These are phyloP conservation scores for Acrocera orbiculus DNA, from an alignment of 2,888 invertebrate genomes.

Conservation along the genomic window DNA sequence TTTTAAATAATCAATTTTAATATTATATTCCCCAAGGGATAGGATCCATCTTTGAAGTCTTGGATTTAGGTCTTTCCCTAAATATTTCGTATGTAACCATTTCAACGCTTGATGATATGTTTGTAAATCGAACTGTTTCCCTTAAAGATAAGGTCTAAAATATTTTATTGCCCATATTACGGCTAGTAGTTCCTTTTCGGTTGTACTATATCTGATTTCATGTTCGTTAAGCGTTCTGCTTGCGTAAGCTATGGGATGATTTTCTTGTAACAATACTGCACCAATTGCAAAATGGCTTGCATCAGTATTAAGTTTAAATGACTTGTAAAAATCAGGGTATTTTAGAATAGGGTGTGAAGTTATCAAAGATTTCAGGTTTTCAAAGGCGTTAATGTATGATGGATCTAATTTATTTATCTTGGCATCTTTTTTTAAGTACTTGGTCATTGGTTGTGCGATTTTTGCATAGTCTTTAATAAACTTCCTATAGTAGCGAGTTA, in stretches of 20 bases:
- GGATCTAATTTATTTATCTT: no score
- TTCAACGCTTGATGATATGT: constrained; percentile 13
- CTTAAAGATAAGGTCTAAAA: constrained; percentile 22
- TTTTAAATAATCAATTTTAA: constrained; percentile 1
- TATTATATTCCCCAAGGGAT: constrained; percentile 1
- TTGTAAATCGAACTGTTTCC: constrained; percentile 13
- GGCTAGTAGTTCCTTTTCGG: constrained; percentile 20
- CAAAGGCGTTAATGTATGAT: constrained; percentile 1
- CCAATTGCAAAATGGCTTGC: neutral
- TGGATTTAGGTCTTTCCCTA: constrained; percentile 2
- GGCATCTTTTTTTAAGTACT: no score
- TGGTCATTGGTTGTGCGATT: no score
- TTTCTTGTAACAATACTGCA: constrained; percentile 13
- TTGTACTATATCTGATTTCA: constrained; percentile 14
- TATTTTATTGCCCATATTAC: constrained; percentile 20
- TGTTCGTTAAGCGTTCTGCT: constrained; percentile 8
- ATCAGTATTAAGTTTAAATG: constrained; percentile 3
- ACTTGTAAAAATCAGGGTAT: constrained; percentile 2
- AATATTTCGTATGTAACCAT: constrained; percentile 8
- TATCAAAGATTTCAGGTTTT: constrained; percentile 1
- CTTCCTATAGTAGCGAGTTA: no score
- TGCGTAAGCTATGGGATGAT: constrained; percentile 15
- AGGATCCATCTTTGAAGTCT: constrained; percentile 1
- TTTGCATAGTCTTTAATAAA: no score
- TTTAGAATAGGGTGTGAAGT: constrained; percentile 3